Conservation (phyloP, 2,888 invertebrate genomes). For the Archips xylosteana region DNA sequence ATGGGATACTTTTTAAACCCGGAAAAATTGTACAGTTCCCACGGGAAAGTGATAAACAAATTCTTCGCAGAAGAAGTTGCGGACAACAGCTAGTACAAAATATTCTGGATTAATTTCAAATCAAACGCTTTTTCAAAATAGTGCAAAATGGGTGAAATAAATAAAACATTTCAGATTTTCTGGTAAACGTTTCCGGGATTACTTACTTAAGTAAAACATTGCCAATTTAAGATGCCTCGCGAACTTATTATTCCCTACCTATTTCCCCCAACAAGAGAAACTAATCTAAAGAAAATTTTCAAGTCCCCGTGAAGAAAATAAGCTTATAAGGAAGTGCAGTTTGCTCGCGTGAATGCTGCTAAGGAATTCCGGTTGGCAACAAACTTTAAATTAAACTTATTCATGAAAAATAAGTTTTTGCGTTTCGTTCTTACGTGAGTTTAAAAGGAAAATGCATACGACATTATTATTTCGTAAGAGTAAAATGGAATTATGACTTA, state of each 20-base stretch:
- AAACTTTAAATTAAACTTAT: slow-evolving; percentile 83
- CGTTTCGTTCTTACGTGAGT: slow-evolving; percentile 38
- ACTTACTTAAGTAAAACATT: slow-evolving; percentile 59
- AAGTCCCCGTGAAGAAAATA: slow-evolving; percentile 80
- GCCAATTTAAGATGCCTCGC: slow-evolving; percentile 77
- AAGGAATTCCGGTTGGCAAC: slow-evolving; percentile 72
- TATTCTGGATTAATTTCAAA: too few relatives aligned
- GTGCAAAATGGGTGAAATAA: background rate
- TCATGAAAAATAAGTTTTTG: slow-evolving; percentile 69
- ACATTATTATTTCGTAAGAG: background rate
- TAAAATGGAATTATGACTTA: background rate
- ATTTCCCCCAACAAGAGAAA: slow-evolving; percentile 84
- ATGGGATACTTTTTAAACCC: too few relatives aligned
- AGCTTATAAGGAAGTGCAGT: slow-evolving; percentile 83
- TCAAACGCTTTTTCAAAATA: background rate
- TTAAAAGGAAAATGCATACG: slow-evolving; percentile 16
- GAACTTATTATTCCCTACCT: slow-evolving; percentile 80
- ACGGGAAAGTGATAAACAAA: too few relatives aligned
- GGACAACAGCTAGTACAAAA: background rate
- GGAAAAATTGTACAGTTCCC: too few relatives aligned
- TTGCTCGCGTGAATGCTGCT: slow-evolving; percentile 76
- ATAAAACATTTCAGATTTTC: slow-evolving; percentile 5
- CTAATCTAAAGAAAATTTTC: slow-evolving; percentile 86
- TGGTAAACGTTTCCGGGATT: slow-evolving; percentile 17
- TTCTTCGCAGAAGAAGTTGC: too few relatives aligned